A percentile compares a stretch with the other conserved stretches of the same genome.
phyloP scores from a whole-genome alignment of 1,140 invertebrate species.

The Frieseomelitta varia region DNA sequence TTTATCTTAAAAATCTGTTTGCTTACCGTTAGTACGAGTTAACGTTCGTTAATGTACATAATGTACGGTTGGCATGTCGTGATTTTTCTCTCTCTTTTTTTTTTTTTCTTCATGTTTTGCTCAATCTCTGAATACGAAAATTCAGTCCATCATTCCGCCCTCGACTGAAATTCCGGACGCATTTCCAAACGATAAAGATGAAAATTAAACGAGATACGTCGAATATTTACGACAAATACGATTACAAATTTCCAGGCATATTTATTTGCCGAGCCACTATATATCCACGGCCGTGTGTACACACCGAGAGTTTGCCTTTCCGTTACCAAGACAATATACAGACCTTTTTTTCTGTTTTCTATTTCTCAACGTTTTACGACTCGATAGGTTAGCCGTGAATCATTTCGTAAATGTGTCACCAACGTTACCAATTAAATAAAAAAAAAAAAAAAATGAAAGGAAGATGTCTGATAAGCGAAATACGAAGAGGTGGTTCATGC shows the following conservation, averaged over 20 bases:
- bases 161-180: too few relatives aligned
- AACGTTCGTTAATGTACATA: neutral
- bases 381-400: neutral
- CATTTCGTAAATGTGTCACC: neutral
- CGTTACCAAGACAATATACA: neutral
- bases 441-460: too few relatives aligned
- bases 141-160: too few relatives aligned
- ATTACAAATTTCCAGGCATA: neutral
- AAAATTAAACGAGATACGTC: neutral
- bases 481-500: slow-evolving; percentile 2
- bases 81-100: too few relatives aligned
- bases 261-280: neutral
- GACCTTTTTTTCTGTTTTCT: neutral
- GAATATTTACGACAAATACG: neutral
- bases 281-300: neutral
- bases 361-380: neutral
- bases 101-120: too few relatives aligned
- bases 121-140: neutral
- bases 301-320: neutral
- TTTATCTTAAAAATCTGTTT: neutral
- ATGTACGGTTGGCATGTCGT: too few relatives aligned
- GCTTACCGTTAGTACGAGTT: neutral
- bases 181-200: neutral
- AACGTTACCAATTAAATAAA: neutral
- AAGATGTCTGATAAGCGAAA: slow-evolving; percentile 10